Evolutionary conservation across 2,113 vertebrate genomes (phyloP).

Genomic region (Candoia aspera): DNA sequence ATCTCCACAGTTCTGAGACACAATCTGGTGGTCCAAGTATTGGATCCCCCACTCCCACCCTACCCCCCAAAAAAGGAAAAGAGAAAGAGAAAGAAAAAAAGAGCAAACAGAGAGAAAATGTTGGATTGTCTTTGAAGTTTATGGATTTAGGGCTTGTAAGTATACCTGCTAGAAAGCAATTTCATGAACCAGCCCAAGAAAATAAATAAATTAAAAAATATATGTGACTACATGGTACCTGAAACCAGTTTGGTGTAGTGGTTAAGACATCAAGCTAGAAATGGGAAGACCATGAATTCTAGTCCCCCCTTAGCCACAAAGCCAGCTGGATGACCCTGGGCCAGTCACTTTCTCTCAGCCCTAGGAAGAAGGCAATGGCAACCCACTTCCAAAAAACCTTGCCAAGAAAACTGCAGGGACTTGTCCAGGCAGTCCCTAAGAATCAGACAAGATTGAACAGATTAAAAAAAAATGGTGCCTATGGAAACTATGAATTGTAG

Average conservation of each 20-base stretch:
- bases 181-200: background rate
- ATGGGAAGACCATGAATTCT: too few relatives aligned
- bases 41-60: background rate
- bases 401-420: too few relatives aligned
- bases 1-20: background rate
- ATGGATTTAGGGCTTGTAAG: background rate
- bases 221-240: background rate
- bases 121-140: background rate
- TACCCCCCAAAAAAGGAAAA: background rate
- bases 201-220: background rate
- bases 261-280: too few relatives aligned
- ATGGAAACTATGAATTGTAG: background rate
- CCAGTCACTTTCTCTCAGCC: too few relatives aligned
- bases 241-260: too few relatives aligned
- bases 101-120: background rate
- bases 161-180: background rate
- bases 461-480: too few relatives aligned
- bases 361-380: too few relatives aligned
- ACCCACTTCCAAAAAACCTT: too few relatives aligned
- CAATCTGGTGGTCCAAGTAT: background rate
- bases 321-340: too few relatives aligned
- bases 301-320: too few relatives aligned
- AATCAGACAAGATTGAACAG: too few relatives aligned
- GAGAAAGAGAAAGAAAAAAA: background rate
- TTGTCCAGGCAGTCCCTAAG: too few relatives aligned